Conservation (phyloP, 2,888 invertebrate species). For the Baccha elongata region DNA sequence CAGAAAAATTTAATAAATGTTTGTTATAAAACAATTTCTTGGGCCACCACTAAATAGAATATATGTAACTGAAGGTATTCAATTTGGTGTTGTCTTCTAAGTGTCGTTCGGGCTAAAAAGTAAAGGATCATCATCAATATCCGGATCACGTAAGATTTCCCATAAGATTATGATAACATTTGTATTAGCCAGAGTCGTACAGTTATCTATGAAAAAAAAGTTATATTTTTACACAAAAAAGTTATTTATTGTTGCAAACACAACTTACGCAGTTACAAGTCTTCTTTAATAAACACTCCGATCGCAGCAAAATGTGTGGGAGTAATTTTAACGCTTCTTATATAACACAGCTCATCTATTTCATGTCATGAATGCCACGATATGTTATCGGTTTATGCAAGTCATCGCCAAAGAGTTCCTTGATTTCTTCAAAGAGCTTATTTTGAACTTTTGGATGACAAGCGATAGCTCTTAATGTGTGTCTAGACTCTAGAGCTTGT, state of each 20-base stretch:
- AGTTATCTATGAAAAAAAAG: constrained; percentile 70
- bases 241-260: not conserved
- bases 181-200: constrained; percentile 77
- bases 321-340: constrained; percentile 86
- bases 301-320: constrained; percentile 87
- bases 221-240: constrained; percentile 78
- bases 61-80: constrained; percentile 76
- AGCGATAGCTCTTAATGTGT: constrained; percentile 80
- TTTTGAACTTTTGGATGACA: constrained; percentile 78
- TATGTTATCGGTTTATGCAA: constrained; percentile 74
- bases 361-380: constrained; percentile 76
- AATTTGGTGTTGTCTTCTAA: constrained; percentile 81
- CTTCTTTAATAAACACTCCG: constrained; percentile 84
- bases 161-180: constrained; percentile 79
- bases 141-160: constrained; percentile 78
- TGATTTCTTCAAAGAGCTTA: constrained; percentile 78
- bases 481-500: constrained; percentile 86
- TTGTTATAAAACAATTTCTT: constrained; percentile 83
- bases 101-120: constrained; percentile 80
- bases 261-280: constrained; percentile 84
- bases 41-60: constrained; percentile 82
- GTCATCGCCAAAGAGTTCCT: constrained; percentile 76
- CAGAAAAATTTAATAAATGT: no score
- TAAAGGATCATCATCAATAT: constrained; percentile 77
- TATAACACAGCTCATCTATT: constrained; percentile 85